Evolutionary conservation across 2,113 vertebrate genomes (phyloP).

Genomic region (Taxidea taxus): DNA sequence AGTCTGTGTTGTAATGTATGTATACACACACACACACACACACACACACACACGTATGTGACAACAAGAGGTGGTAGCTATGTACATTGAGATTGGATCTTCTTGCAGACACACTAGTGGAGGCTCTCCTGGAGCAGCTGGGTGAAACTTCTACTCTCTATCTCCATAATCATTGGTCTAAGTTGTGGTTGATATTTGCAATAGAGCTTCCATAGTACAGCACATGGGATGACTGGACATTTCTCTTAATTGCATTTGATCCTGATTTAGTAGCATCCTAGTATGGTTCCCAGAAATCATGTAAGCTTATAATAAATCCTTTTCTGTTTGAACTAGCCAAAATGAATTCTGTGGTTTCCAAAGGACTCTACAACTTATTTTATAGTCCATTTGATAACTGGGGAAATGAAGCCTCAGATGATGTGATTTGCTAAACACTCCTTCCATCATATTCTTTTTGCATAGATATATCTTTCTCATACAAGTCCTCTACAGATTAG

Average conservation of each 20-base stretch:
- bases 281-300: not conserved
- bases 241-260: not conserved
- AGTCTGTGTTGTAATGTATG: too few relatives aligned
- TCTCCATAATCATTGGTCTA: too few relatives aligned
- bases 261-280: not conserved
- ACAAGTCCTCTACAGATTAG: not conserved
- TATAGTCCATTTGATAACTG: not conserved
- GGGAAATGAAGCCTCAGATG: not conserved
- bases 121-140: not conserved
- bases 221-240: accelerated
- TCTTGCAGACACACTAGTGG: not conserved
- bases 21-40: too few relatives aligned
- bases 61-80: not conserved
- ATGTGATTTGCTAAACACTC: not conserved
- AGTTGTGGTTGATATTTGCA: not conserved
- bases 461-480: not conserved
- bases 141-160: not conserved
- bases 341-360: not conserved
- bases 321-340: not conserved
- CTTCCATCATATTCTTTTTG: not conserved
- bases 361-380: not conserved
- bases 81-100: too few relatives aligned
- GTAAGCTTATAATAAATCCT: not conserved
- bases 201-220: not conserved
- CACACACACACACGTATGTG: not conserved